Evolutionary conservation across 2,113 vertebrate species (phyloP).

Genomic region (Perccottus glenii): DNA sequence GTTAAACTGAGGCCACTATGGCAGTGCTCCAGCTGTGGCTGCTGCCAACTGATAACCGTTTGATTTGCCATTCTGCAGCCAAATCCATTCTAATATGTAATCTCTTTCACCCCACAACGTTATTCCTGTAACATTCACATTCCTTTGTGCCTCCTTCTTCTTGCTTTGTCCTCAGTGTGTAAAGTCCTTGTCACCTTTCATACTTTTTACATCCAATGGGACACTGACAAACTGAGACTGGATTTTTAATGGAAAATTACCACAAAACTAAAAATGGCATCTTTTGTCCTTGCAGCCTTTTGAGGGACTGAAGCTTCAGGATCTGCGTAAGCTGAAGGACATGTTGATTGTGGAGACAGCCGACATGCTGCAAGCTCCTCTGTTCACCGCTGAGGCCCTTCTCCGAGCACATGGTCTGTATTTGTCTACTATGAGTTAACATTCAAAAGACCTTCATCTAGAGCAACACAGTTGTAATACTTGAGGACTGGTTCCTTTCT

Average conservation of each 20-base stretch:
- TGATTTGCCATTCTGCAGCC: conserved; percentile 50
- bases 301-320: conserved; percentile 94
- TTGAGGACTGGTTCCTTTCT: neutral
- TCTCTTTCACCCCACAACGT: conserved; percentile 24
- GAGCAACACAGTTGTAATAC: neutral
- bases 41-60: conserved; percentile 48
- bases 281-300: conserved; percentile 80
- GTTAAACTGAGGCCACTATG: conserved; percentile 21
- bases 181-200: too few relatives aligned
- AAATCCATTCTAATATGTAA: conserved; percentile 57
- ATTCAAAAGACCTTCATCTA: neutral
- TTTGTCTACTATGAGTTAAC: neutral
- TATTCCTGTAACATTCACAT: neutral
- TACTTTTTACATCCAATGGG: too few relatives aligned
- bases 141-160: too few relatives aligned
- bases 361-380: conserved; percentile 97
- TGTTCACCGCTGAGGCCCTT: conserved; percentile 96
- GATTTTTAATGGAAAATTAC: neutral
- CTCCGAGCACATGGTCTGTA: conserved; percentile 92
- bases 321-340: conserved; percentile 93
- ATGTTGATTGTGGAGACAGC: conserved; percentile 99
- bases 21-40: conserved; percentile 24
- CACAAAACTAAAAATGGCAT: neutral
- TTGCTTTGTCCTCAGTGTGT: too few relatives aligned
- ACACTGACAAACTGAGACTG: neutral